Evolutionary conservation across 2,797 vertebrate genomes (phyloP).

Genomic region (Hydrophis major): DNA sequence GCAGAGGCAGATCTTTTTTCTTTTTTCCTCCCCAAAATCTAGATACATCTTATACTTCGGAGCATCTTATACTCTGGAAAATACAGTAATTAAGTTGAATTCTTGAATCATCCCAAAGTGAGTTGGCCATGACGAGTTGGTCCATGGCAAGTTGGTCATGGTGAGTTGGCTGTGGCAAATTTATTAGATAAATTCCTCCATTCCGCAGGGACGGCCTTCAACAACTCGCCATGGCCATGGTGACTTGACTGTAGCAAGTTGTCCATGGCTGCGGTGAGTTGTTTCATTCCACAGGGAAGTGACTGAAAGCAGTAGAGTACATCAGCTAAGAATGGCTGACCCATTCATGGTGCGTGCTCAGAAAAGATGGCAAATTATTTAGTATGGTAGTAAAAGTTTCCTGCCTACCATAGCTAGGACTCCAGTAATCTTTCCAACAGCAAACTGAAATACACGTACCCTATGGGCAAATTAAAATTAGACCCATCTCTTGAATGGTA

Average conservation of each 20-base stretch:
- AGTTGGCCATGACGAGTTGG: not conserved
- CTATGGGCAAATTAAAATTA: not conserved
- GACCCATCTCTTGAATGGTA: not conserved
- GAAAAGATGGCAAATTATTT: not conserved
- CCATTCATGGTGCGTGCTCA: not conserved
- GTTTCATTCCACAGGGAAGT: not conserved
- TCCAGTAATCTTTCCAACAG: not conserved
- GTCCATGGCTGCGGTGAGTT: no score
- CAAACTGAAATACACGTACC: not conserved
- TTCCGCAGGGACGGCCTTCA: no score
- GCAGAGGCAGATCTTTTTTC: no score
- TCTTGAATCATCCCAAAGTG: not conserved
- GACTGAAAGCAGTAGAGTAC: not conserved
- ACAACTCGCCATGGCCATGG: no score
- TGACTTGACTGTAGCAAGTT: not conserved
- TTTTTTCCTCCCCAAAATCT: no score
- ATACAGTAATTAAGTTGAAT: not conserved
- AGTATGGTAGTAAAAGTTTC: not conserved
- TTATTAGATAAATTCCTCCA: not conserved
- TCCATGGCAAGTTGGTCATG: not conserved
- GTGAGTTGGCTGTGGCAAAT: not conserved
- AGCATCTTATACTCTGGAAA: no score
- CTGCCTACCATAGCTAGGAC: not conserved
- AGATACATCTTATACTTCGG: no score
- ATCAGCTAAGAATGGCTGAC: not conserved